Evolutionary conservation across 2,888 invertebrate species (phyloP), one percentile per base, ranked within the genome.

Genomic region (Autographa gamma): DNA sequence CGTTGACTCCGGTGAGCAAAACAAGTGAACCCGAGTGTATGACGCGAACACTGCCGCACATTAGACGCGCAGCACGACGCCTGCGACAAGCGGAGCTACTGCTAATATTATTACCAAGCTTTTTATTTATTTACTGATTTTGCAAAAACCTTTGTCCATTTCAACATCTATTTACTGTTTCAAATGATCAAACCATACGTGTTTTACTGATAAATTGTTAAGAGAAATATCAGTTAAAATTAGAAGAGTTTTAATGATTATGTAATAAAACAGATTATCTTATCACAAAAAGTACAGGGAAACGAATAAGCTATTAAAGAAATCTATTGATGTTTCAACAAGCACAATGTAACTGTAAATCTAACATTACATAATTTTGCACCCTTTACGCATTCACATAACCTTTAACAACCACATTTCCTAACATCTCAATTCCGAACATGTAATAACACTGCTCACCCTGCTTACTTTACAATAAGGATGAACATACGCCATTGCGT

Each of bases 11-110:
- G 66, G 74, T 75, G 67, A 66, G 71, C 72, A 79, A 83, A 81
- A 85, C 70, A 85, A 81, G 61, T 65, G 63, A 56, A 43, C 64
- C 60, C 61, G 73, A 77, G 77, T 79, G 73, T 69, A 71, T 60
- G 70, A 65, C 66, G 59, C 61, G 67, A 81, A 85, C 77, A 76
- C 80, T 85, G 86, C 82, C 84, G 81, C 82, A 85, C 87, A 87
- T 87, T 87, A 85, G 74, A 71, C 80, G 64, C 87, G 69, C 86
- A 76, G 60, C 84, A 78, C 69, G 82, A 79, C 71, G 4, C 6
- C 34, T 5, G 34, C 34, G 34, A 6, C 8, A 6, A 2, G 34
- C 1, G 81, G 73, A 82, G 58, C 77, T 82, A 71, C 73, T 60
- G 75, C 83, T 79, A 71, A 77, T 73, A 74, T 70, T 34, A 74